Evolutionary conservation across 2,888 invertebrate genomes (phyloP).

Genomic region (Troides aeacus): DNA sequence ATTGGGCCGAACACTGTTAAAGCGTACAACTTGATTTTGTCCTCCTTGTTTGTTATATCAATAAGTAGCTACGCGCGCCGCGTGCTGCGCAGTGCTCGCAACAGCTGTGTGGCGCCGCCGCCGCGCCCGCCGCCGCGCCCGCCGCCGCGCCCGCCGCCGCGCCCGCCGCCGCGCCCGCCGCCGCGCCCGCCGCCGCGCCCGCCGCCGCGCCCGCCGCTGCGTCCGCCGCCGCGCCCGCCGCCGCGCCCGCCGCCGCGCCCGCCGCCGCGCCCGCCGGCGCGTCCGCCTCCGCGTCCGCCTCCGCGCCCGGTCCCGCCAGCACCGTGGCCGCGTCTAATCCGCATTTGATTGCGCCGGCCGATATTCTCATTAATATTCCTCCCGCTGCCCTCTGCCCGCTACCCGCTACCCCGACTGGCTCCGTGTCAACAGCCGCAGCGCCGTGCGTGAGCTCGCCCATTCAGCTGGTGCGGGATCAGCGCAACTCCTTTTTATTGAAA

Average conservation of each 20-base stretch:
- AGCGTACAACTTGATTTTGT: too few relatives aligned
- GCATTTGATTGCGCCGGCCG: conserved; percentile 41
- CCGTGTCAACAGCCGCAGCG: conserved; percentile 23
- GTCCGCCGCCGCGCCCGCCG: conserved; percentile 46
- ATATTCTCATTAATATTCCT: conserved; percentile 35
- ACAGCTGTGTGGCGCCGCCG: conserved; percentile 40
- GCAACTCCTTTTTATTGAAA: conserved; percentile 21
- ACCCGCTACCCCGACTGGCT: conserved; percentile 16
- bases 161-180: neutral
- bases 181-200: neutral
- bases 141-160: neutral
- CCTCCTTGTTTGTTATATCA: too few relatives aligned
- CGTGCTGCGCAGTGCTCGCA: neutral
- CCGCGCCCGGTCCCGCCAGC: neutral
- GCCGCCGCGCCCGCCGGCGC: too few relatives aligned
- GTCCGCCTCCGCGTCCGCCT: too few relatives aligned
- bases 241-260: conserved; percentile 43
- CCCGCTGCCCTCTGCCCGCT: conserved; percentile 6
- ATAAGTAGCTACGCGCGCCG: too few relatives aligned
- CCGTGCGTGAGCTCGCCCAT: conserved; percentile 21
- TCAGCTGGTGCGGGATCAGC: conserved; percentile 8
- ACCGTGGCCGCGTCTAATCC: conserved; percentile 36
- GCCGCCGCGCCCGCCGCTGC: conserved; percentile 27
- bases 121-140: neutral
- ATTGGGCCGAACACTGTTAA: too few relatives aligned